Base-by-base conservation (phyloP, 2,888 invertebrate genomes). In the Mesorhabditis spiculigera region DNA sequence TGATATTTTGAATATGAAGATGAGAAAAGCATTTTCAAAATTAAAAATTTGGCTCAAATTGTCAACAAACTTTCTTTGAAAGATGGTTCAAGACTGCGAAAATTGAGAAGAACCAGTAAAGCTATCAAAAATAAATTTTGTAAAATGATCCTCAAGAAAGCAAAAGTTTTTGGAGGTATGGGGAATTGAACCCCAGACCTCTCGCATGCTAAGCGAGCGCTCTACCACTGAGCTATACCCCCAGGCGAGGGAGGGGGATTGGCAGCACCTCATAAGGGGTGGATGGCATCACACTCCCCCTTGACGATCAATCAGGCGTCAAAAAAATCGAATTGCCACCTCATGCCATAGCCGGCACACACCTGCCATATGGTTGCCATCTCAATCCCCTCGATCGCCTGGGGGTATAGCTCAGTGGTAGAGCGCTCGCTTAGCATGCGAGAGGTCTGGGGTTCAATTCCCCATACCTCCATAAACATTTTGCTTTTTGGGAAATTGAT, bases 361-460 rank as follows among this genome's bases (percentile, higher is more conserved):
- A 50, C 8, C n/a, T 10, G 58, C 58, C 1, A 50, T 50, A 13
- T 50, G 58, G 58, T 13, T 50, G 58, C 58, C 10, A 50, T 10
- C 8, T 50, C n/a, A 13, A 10, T n/a, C 58, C 58, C n/a, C 58
- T 50, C 28, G n/a, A n/a, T n/a, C 58, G n/a, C 58, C 41, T 43
- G 42, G 77, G 78, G 78, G 72, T 77, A 76, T 78, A 78, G 78
- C 76, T 78, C 78, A 78, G 78, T 74, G 78, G 78, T 78, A 78
- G 78, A 78, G 78, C 78, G 78, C 78, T 78, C 78, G 75, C 78
- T 78, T 78, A 78, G 78, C 78, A 78, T 28, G 28, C 28, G 58
- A 10, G 58, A 50, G n/a, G 58, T 10, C n/a, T n/a, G 8, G 58
- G 58, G 58, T 50, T 50, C 58, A 50, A 50, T 50, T 50, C 58